Percentiles rank a stretch among this genome's conserved stretches.
phyloP scores from a whole-genome alignment of 2,113 vertebrate genomes.

The Aegithalos caudatus region DNA sequence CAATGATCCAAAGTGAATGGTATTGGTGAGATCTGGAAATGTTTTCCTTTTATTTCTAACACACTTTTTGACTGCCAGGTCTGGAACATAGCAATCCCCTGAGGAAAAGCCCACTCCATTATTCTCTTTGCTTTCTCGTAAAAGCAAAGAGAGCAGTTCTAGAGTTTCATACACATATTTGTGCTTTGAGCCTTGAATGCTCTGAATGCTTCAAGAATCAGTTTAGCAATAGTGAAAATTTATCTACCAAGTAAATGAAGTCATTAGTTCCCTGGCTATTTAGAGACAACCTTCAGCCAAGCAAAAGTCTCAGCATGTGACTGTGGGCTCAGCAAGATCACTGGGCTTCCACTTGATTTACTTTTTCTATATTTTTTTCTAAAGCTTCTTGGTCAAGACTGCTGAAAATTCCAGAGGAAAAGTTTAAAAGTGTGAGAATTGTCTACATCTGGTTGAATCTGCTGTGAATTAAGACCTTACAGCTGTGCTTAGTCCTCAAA shows the following conservation, averaged over 20 bases:
- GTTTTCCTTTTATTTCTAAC: background rate
- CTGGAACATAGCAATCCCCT: background rate
- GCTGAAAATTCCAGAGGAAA: background rate
- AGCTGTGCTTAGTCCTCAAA: background rate
- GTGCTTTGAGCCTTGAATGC: background rate
- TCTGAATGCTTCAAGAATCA: background rate
- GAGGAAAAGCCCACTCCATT: background rate
- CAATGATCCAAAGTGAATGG: background rate
- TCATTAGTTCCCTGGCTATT: background rate
- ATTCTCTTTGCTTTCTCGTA: background rate
- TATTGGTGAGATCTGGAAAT: background rate
- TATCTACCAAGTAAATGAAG: background rate
- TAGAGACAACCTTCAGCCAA: background rate
- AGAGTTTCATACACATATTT: fast-evolving
- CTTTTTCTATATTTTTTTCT: background rate
- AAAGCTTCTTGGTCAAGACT: fast-evolving
- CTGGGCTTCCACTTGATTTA: background rate
- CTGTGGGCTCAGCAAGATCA: background rate
- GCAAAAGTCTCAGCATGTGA: fast-evolving
- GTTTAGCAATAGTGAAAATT: background rate
- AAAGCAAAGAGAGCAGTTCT: background rate
- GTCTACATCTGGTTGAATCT: background rate
- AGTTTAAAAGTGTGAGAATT: background rate
- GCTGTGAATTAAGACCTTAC: background rate
- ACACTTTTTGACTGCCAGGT: background rate